Base-by-base conservation (phyloP, 1,140 invertebrate genomes). In the Pemphigus obesinymphae region DNA sequence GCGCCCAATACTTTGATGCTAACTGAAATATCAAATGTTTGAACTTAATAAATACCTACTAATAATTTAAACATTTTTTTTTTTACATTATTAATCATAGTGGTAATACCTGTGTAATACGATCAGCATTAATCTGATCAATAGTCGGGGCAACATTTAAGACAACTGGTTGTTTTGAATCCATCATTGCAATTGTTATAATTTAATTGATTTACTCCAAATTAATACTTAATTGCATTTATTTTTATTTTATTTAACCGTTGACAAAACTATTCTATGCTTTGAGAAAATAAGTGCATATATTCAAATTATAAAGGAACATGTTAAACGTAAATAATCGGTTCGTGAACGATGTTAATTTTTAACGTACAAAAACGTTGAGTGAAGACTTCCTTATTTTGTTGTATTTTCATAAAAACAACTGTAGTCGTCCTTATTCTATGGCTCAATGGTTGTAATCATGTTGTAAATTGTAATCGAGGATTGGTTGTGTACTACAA, bases 1-100 rank as follows among this genome's bases (percentile, higher is more conserved):
- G 94, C 3, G 94, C 92, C 96, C 96, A 97, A 86, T 96, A 96
- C 86, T 95, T 91, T 84, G 92, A 92, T 8, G 95, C 94, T 82
- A 96, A 88, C 94, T 96, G 13, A 0, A 73, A 31, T 15, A 5
- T 1, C 20, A 85, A 84, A 88, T 88, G 15, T 2, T n/a, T 26
- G 11, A 34, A 82, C 26, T 15, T 8, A 26, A 70, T 70, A 15
- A n/a, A n/a, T n/a, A n/a, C n/a, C n/a, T n/a, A n/a, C n/a, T n/a
- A n/a, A 43, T 43, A 43, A 70, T 45, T 70, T 53, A 72, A 58
- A 72, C 13, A n/a, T n/a, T n/a, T 50, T 72, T 3, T 29, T 68
- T 10, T 34, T 66, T 29, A 70, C 15, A 82, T 45, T 45, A 2
- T 45, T 23, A 10, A n/a, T 50, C 58, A n/a, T 40, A 70, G 26